phyloP scores from a whole-genome alignment of 2,113 vertebrate species.

The Embiotoca jacksoni region DNA sequence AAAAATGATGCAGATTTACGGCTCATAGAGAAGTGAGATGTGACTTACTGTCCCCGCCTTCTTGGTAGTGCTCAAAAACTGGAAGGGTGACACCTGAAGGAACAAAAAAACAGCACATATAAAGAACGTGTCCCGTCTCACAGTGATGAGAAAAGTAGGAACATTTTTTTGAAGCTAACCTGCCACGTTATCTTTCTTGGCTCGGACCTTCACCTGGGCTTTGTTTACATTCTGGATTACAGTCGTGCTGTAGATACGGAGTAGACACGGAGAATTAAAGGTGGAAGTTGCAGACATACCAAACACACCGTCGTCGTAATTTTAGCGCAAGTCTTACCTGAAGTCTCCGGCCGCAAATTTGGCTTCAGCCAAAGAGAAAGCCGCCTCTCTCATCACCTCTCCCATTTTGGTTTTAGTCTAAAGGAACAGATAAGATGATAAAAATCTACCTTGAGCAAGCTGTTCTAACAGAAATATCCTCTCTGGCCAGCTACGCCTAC shows the following conservation, averaged over 20 bases:
- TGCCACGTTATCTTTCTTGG: slow-evolving; percentile 98
- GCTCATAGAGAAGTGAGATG: neutral
- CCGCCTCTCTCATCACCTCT: slow-evolving; percentile 98
- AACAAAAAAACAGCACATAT: neutral
- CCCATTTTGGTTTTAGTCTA: slow-evolving; percentile 99
- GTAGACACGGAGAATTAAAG: slow-evolving; percentile 1
- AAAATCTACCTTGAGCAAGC: neutral
- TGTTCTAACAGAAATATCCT: neutral
- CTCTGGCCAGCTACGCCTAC: no score
- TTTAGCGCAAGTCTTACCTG: slow-evolving; percentile 84
- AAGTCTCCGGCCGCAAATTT: slow-evolving; percentile 99
- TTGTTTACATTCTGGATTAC: slow-evolving; percentile 99
- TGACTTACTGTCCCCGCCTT: slow-evolving; percentile 98
- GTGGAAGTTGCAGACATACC: neutral
- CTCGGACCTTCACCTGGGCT: slow-evolving; percentile 97
- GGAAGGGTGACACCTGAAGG: slow-evolving; percentile 94
- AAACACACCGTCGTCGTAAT: neutral
- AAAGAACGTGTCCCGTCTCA: neutral
- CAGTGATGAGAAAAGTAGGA: no score
- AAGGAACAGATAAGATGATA: slow-evolving; percentile 24
- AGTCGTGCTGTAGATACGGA: slow-evolving; percentile 88
- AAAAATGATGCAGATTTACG: slow-evolving; percentile 19
- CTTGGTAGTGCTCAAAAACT: slow-evolving; percentile 98
- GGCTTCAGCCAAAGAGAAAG: slow-evolving; percentile 97
- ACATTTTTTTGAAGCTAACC: slow-evolving; percentile 78